Conservation (phyloP, 2,888 invertebrate genomes). For the Operophtera brumata region DNA sequence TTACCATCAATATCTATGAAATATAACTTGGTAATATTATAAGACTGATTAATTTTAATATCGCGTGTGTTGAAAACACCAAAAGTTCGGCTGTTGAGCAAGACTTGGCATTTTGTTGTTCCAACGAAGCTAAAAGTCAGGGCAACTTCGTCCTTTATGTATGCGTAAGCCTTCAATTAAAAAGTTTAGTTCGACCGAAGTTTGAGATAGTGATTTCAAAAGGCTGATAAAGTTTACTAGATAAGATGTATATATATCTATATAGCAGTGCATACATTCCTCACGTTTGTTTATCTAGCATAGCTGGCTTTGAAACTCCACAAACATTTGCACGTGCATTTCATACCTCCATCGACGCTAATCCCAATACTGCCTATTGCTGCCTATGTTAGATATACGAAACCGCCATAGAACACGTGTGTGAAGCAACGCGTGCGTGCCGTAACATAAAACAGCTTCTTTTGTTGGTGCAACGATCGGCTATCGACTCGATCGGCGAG, state of each 20-base stretch:
- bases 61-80: constrained; percentile 40
- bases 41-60: constrained; percentile 45
- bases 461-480: constrained; percentile 65
- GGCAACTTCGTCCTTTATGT: constrained; percentile 27
- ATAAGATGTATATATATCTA: background rate
- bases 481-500: constrained; percentile 58
- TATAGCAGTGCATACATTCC: background rate
- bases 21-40: constrained; percentile 32
- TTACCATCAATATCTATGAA: constrained; percentile 25
- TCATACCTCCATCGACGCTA: constrained; percentile 22
- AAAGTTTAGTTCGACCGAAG: background rate
- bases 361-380: constrained; percentile 24
- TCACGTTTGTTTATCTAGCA: constrained; percentile 5
- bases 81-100: constrained; percentile 44
- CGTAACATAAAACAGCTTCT: constrained; percentile 72
- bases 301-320: constrained; percentile 18
- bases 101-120: constrained; percentile 40
- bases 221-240: background rate
- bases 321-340: constrained; percentile 30
- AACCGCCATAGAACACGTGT: constrained; percentile 27
- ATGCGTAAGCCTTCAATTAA: background rate
- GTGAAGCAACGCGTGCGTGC: constrained; percentile 65
- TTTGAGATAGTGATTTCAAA: background rate
- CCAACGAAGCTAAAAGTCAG: constrained; percentile 24
- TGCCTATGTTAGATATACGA: constrained; percentile 24